Percentiles rank a stretch among this genome's conserved stretches.
Conservation (phyloP, 2,888 invertebrate species). For the Syrphus vitripennis region DNA sequence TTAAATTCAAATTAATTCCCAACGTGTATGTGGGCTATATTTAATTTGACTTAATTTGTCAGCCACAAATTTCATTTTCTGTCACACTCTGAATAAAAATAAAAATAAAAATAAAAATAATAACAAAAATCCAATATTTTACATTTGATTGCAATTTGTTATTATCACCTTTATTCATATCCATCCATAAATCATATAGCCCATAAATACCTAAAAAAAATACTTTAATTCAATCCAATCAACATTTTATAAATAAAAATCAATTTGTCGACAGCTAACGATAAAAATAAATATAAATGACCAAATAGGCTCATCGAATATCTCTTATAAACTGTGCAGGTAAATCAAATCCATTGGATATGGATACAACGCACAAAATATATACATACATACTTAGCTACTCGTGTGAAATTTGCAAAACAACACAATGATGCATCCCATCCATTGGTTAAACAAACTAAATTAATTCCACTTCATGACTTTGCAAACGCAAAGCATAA, state of each 20-base stretch:
- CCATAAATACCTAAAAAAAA: no score
- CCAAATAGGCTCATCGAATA: neutral
- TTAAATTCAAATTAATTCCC: no score
- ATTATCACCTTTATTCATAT: neutral
- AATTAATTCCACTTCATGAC: slow-evolving; percentile 47
- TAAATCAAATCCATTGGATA: neutral
- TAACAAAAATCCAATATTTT: neutral
- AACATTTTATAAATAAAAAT: slow-evolving; percentile 23
- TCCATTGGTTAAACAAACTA: slow-evolving; percentile 27
- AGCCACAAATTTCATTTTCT: neutral
- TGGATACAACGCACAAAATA: neutral
- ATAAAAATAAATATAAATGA: slow-evolving; percentile 10
- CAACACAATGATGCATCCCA: no score
- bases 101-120: neutral
- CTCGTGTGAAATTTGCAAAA: neutral
- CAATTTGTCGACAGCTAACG: slow-evolving; percentile 23
- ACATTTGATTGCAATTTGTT: neutral
- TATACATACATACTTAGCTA: neutral
- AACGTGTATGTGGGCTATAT: no score
- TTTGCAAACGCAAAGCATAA: slow-evolving; percentile 20
- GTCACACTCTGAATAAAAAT: neutral
- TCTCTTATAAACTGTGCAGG: neutral
- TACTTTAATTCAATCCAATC: slow-evolving; percentile 22
- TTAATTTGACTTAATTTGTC: neutral
- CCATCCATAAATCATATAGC: neutral